A percentile compares a stretch with the other conserved stretches of the same genome.
phyloP scores from a whole-genome alignment of 2,888 invertebrate species.

The Thereva unica region DNA sequence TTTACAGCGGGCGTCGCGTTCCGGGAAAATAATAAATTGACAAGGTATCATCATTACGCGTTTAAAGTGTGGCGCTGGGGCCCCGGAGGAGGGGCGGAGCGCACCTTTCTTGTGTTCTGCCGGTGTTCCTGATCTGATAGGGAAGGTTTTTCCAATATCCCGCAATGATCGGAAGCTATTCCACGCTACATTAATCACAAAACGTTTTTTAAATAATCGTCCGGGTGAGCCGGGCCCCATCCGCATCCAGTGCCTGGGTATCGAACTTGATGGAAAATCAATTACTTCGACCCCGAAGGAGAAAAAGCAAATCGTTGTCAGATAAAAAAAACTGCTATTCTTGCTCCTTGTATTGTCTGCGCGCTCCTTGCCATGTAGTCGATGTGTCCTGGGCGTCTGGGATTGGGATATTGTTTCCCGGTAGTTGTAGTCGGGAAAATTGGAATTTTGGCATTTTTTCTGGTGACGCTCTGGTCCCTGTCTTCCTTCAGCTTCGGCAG shows the following conservation, averaged over 20 bases:
- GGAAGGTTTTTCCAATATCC: conserved; percentile 34
- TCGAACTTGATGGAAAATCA: conserved; percentile 34
- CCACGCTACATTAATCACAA: conserved; percentile 42
- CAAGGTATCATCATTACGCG: no score
- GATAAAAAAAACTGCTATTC: conserved; percentile 16
- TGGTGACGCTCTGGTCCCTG: conserved; percentile 8
- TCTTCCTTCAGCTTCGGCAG: no score
- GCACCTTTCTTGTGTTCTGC: no score
- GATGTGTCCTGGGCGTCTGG: conserved; percentile 17
- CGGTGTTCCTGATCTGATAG: conserved; percentile 10
- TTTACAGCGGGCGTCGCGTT: no score
- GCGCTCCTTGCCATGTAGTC: conserved; percentile 18
- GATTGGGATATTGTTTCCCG: conserved; percentile 1
- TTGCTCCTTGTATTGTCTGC: conserved; percentile 22
- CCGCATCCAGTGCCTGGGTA: conserved; percentile 1
- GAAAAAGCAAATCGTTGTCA: conserved; percentile 28
- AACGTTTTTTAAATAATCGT: conserved; percentile 36
- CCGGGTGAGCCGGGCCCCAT: conserved; percentile 1
- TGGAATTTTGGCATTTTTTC: conserved; percentile 12
- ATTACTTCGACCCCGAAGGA: conserved; percentile 22
- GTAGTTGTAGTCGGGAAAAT: background rate
- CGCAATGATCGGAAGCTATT: conserved; percentile 41
- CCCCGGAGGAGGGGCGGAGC: no score
- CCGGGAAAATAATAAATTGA: no score
- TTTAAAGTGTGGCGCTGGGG: no score